Evolutionary conservation across 2,113 vertebrate genomes (phyloP), one percentile per base, ranked within the genome.

Genomic region (Zapus hudsonius): DNA sequence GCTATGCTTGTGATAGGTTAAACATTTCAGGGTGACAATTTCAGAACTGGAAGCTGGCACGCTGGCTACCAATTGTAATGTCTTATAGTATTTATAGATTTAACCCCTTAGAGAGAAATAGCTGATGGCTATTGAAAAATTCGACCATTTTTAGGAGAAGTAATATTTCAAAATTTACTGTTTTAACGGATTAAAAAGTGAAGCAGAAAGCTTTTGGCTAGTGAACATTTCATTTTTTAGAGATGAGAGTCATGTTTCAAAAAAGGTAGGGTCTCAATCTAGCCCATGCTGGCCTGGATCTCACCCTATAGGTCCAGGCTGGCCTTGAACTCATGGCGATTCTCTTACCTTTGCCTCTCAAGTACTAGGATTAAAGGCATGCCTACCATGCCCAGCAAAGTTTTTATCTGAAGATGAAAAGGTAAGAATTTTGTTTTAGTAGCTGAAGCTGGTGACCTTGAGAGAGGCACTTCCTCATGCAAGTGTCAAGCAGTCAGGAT

Each of bases 1-100:
- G n/a, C 27, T 93, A 42, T 89, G 29, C 40, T 72, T 75, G 13
- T 38, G 80, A 83, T 22, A 22, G 20, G 42, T 25, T 27, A 69
- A 90, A 59, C 61, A 23, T 63, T 85, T 92, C 86, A 93, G 76
- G 75, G 25, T 95, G 83, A 67, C 42, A 89, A n/a, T 74, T 90
- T 88, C 73, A 81, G n/a, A 67, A 67, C 78, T 66, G 36, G 33
- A 90, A 73, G 55, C 9, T 27, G 19, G 29, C 55, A 9, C 91
- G 7, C 16, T 81, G 74, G 9, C 38, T 85, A 73, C 66, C 63
- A 85, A 38, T 47, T 69, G 25, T 33, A 29, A 27, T 42, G 36
- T 80, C 6, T 75, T n/a, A 76, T 40, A 29, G 33, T 82, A 38
- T 93, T 96, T 76, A 61, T 85, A 66, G 63, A 70, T 95, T 90